Base-by-base conservation (phyloP, 2,113 vertebrate genomes). In the Motacilla alba region DNA sequence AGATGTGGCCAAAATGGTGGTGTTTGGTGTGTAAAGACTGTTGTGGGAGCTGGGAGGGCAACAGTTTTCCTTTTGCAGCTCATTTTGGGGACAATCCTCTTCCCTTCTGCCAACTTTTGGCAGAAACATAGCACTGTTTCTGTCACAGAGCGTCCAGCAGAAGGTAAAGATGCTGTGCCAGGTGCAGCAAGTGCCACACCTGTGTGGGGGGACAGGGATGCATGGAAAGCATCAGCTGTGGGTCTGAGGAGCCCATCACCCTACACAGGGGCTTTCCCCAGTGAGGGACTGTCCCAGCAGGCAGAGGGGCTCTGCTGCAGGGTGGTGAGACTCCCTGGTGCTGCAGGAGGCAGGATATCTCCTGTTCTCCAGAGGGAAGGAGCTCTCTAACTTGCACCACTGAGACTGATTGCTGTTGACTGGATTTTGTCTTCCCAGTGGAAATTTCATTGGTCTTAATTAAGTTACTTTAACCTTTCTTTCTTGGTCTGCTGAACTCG, bases 291-390 rank as follows among this genome's bases (percentile, higher is more conserved):
- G 9, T 28, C 24, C 24, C 6, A 9, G 35, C 8, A n/a, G 73
- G 39, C 33, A 53, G 43, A 19, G 26, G 7, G 39, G 28, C 58
- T 68, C 62, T 63, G 56, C 52, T 0, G 0, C 56, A 43, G 30
- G 2, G 37, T 17, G 15, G 13, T 66, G 50, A 0, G 0, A n/a
- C 22, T 27, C 56, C 3, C 1, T 59, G 15, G 23, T 6, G 2
- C 75, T 69, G 62, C 60, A 67, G 18, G 31, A 91, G 21, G 11
- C 15, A 37, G 31, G 13, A 7, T 27, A 17, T 47, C 33, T 77
- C 46, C 59, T 53, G 43, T 28, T 17, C 53, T 33, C 11, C 8
- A 27, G 4, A 22, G 17, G 4, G 6, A 83, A 69, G 62, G 27
- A 64, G 30, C 11, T 86, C 7, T 74, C 50, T 47, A 3, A 41